Conservation (phyloP, 2,888 invertebrate genomes). For the Gnatocerus cornutus region DNA sequence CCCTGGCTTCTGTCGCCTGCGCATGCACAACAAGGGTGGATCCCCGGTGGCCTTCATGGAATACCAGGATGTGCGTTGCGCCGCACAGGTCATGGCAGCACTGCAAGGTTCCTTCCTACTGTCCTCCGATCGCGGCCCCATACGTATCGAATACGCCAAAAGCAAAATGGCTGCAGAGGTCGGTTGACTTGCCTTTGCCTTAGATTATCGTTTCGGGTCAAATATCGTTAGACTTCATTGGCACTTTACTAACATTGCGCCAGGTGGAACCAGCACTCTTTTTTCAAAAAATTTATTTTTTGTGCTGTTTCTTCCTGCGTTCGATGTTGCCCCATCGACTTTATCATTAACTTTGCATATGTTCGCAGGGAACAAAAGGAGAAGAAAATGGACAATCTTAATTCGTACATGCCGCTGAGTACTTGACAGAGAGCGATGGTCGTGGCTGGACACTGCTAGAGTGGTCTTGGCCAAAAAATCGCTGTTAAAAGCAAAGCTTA, state of each 20-base stretch:
- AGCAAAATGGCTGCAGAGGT: constrained; percentile 96
- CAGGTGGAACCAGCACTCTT: neutral
- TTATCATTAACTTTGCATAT: constrained; percentile 13
- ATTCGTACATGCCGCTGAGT: constrained; percentile 83
- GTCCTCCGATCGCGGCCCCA: constrained; percentile 97
- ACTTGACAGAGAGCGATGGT: constrained; percentile 79
- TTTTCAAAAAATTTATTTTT: neutral
- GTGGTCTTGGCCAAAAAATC: constrained; percentile 37
- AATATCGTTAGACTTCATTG: constrained; percentile 16
- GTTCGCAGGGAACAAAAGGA: constrained; percentile 80
- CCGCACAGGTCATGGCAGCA: constrained; percentile 92
- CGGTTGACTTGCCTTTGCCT: constrained; percentile 66
- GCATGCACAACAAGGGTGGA: constrained; percentile 92
- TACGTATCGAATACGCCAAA: constrained; percentile 99
- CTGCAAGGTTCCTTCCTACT: constrained; percentile 97
- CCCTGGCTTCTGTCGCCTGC: constrained; percentile 98
- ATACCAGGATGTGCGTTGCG: constrained; percentile 94
- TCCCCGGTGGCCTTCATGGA: constrained; percentile 98
- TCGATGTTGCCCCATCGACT: neutral
- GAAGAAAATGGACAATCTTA: constrained; percentile 92
- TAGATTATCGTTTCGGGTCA: constrained; percentile 27
- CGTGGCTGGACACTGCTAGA: constrained; percentile 68
- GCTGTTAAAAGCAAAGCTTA: constrained; percentile 51
- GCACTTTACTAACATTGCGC: constrained; percentile 32
- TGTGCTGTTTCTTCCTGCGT: constrained; percentile 13